Conservation (phyloP, 2,797 vertebrate genomes). For the Malacoraja senta region DNA sequence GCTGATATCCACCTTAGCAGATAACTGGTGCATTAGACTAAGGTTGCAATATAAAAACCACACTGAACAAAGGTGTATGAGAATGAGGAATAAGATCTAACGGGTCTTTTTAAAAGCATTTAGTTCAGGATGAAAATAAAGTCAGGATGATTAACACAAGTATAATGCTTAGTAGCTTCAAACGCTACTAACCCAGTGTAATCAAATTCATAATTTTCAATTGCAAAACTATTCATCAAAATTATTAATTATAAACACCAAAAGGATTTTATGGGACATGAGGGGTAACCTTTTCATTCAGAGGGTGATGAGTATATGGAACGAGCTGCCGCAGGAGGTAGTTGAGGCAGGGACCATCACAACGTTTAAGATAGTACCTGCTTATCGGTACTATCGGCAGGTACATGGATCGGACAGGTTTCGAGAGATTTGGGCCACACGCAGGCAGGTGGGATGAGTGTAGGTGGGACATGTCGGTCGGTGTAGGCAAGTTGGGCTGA, state of each 20-base stretch:
- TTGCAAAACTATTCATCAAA: background rate
- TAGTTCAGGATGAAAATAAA: background rate
- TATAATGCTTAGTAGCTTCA: background rate
- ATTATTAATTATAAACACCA: background rate
- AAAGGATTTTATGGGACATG: too few relatives aligned
- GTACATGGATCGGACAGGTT: too few relatives aligned
- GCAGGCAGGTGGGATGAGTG: too few relatives aligned
- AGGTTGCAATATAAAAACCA: constrained; percentile 1
- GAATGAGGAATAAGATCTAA: constrained; percentile 15
- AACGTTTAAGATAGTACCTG: too few relatives aligned
- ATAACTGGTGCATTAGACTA: background rate
- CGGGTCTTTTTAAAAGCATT: background rate
- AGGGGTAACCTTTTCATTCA: too few relatives aligned
- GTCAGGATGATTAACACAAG: background rate
- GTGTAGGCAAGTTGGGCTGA: too few relatives aligned
- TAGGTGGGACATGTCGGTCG: too few relatives aligned
- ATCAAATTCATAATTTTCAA: background rate
- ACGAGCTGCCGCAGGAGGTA: too few relatives aligned
- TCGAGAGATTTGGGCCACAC: too few relatives aligned
- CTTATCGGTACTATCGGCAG: too few relatives aligned
- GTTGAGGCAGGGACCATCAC: too few relatives aligned
- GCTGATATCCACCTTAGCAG: background rate
- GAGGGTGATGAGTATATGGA: too few relatives aligned
- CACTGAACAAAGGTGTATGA: background rate
- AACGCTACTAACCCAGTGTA: background rate